A percentile compares a stretch with the other conserved stretches of the same genome.
phyloP scores from a whole-genome alignment of 2,888 invertebrate genomes.

The Polydrusus cervinus region DNA sequence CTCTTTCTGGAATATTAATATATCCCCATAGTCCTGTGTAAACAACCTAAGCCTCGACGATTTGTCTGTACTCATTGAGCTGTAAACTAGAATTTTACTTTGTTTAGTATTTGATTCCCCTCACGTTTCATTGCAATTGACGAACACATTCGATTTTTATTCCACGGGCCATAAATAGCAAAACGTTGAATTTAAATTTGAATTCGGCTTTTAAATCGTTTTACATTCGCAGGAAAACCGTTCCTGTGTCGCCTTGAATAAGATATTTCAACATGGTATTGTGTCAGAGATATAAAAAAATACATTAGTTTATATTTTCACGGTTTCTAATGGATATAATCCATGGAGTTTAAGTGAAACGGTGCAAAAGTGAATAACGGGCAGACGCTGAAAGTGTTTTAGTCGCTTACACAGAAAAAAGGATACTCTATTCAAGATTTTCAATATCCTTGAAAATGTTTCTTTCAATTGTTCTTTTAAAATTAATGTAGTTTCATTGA shows the following conservation, averaged over 20 bases:
- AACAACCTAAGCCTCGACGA: slow-evolving; percentile 27
- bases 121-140: slow-evolving; percentile 59
- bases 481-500: no score
- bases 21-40: slow-evolving; percentile 28
- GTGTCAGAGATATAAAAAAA: slow-evolving; percentile 33
- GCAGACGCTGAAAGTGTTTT: not conserved
- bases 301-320: slow-evolving; percentile 33
- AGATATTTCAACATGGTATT: slow-evolving; percentile 38
- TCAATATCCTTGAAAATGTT: no score
- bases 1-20: slow-evolving; percentile 30
- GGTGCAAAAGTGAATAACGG: not conserved
- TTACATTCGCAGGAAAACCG: slow-evolving; percentile 40
- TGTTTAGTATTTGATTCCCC: slow-evolving; percentile 54
- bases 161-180: slow-evolving; percentile 48
- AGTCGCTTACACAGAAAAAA: no score
- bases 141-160: slow-evolving; percentile 61
- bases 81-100: slow-evolving; percentile 48
- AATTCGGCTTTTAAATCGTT: slow-evolving; percentile 49
- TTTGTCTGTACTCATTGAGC: slow-evolving; percentile 44
- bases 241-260: slow-evolving; percentile 40
- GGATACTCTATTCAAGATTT: no score
- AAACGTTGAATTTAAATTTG: slow-evolving; percentile 50
- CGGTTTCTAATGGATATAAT: slow-evolving; percentile 14
- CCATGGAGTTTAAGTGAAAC: slow-evolving; percentile 17
- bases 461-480: no score